A percentile compares a stretch with the other conserved stretches of the same genome.
Evolutionary conservation across 1,140 invertebrate genomes (phyloP).

Genomic region (Drosophila bifasciata): DNA sequence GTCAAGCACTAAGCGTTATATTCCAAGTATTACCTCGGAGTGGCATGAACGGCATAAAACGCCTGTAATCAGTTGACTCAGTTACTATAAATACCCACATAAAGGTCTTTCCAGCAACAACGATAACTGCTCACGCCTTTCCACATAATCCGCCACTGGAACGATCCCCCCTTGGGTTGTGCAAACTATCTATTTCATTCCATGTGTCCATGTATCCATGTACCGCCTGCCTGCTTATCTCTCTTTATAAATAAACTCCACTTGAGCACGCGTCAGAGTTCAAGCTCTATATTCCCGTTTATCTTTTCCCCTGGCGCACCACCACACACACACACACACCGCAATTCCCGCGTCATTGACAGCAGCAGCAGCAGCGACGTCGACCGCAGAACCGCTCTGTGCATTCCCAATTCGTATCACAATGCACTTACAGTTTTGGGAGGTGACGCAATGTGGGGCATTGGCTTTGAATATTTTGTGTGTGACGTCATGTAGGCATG

Average conservation of each 20-base stretch:
- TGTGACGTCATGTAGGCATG: conserved; percentile 26
- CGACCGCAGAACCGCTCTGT: conserved; percentile 5
- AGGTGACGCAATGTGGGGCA: conserved; percentile 29
- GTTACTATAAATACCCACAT: conserved; percentile 45
- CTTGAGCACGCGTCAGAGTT: conserved; percentile 61
- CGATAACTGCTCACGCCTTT: no score
- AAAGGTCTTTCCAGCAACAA: not conserved
- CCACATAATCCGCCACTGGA: no score
- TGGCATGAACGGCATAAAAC: conserved; percentile 1
- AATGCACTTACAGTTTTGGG: not conserved
- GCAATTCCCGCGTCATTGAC: conserved; percentile 2
- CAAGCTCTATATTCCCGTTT: conserved; percentile 4
- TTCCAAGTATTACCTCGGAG: conserved; percentile 21
- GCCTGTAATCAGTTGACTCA: conserved; percentile 26
- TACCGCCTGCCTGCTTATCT: conserved; percentile 11
- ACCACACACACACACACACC: not conserved
- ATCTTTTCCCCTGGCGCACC: no score
- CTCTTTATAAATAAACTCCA: conserved; percentile 32
- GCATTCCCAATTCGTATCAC: not conserved
- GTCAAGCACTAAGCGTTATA: conserved; percentile 34
- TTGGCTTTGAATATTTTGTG: not conserved
- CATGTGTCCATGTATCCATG: conserved; percentile 9
- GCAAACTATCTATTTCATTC: conserved; percentile 1
- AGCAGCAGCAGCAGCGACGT: conserved; percentile 14
- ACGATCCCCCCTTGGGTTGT: not conserved